Evolutionary conservation across 2,797 vertebrate species (phyloP).

Genomic region (Hypotaenidia okinawae): DNA sequence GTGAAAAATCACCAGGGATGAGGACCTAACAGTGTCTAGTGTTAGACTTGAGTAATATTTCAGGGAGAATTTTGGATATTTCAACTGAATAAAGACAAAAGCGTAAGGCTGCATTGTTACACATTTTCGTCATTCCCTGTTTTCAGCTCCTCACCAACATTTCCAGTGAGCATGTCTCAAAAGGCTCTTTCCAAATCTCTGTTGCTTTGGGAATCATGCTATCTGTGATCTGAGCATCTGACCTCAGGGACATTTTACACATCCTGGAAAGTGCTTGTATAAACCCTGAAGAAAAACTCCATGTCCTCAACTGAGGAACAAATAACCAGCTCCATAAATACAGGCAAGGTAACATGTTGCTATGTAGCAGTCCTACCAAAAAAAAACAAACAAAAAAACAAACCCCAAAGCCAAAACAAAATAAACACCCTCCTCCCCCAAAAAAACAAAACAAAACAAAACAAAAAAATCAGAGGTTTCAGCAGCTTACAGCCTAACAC

Average conservation of each 20-base stretch:
- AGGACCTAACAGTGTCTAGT: neutral
- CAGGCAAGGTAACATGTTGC: rapidly evolving
- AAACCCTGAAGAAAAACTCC: neutral
- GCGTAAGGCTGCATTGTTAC: neutral
- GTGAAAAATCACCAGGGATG: rapidly evolving
- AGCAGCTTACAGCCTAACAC: neutral
- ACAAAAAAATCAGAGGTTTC: neutral
- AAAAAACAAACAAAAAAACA: neutral
- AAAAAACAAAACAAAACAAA: no score
- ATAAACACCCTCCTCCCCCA: no score
- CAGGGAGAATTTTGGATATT: neutral
- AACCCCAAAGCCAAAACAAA: no score
- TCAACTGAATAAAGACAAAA: neutral
- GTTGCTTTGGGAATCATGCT: neutral
- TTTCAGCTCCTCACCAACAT: neutral
- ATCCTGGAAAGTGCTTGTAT: neutral
- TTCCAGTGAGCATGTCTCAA: neutral
- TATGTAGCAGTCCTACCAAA: neutral
- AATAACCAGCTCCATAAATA: neutral
- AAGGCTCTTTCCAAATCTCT: neutral
- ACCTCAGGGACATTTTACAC: neutral
- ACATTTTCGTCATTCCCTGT: neutral
- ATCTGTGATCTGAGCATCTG: neutral
- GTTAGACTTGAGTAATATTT: neutral
- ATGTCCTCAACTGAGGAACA: neutral